A percentile compares a stretch with the other conserved stretches of the same genome.
Conservation (phyloP, 2,888 invertebrate species). For the Cryptus viduatorius region DNA sequence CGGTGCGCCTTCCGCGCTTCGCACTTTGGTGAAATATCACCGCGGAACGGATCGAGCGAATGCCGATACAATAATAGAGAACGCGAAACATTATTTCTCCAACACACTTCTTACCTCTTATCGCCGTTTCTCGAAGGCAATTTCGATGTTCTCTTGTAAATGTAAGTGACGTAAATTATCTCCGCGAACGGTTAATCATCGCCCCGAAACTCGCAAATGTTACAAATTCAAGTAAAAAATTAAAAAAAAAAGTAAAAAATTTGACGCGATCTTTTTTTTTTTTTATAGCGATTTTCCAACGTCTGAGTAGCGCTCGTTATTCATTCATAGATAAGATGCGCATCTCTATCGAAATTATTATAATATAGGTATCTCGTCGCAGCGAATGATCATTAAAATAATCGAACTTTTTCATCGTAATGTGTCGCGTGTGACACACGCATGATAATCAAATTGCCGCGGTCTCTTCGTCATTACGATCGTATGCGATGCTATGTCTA, state of each 20-base stretch:
- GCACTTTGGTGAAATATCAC: not conserved
- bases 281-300: too few relatives aligned
- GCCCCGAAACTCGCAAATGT: not conserved
- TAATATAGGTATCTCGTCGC: not conserved
- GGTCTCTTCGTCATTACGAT: too few relatives aligned
- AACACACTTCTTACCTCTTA: conserved; percentile 15
- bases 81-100: conserved; percentile 21
- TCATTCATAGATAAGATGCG: too few relatives aligned
- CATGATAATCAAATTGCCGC: too few relatives aligned
- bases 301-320: too few relatives aligned
- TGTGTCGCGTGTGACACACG: too few relatives aligned
- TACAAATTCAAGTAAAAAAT: not conserved
- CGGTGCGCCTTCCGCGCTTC: not conserved
- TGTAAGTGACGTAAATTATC: conserved; percentile 1
- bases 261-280: too few relatives aligned
- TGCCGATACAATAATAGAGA: not conserved
- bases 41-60: not conserved
- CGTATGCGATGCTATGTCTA: too few relatives aligned
- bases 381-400: too few relatives aligned
- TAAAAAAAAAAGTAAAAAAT: too few relatives aligned
- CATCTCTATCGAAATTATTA: not conserved
- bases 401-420: too few relatives aligned
- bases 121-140: conserved; percentile 4
- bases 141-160: not conserved
- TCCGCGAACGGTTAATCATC: not conserved